Conservation (phyloP, 2,113 vertebrate species). For the Pollachius pollachius region DNA sequence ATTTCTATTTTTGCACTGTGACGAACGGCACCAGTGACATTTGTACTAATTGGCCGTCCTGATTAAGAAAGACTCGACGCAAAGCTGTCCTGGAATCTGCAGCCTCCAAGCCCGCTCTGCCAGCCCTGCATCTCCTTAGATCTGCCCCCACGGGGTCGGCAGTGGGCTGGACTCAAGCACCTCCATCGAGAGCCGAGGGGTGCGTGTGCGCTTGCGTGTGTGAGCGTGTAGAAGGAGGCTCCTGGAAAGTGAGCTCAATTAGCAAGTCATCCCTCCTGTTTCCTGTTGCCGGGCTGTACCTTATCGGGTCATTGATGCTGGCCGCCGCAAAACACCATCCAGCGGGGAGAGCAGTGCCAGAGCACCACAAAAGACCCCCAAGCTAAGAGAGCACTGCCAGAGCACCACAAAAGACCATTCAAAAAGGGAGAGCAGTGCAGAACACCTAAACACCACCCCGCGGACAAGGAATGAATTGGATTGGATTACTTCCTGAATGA, state of each 20-base stretch:
- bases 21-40: constrained; percentile 30
- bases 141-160: constrained; percentile 14
- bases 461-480: neutral
- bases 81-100: constrained; percentile 1
- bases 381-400: too few relatives aligned
- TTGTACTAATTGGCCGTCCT: constrained; percentile 41
- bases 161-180: constrained; percentile 1
- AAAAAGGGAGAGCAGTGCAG: too few relatives aligned
- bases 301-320: constrained; percentile 63
- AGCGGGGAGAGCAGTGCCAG: too few relatives aligned
- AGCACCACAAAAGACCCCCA: too few relatives aligned
- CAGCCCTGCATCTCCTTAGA: constrained; percentile 5
- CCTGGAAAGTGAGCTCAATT: constrained; percentile 34
- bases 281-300: constrained; percentile 59
- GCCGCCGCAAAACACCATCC: constrained; percentile 19
- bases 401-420: too few relatives aligned
- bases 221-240: neutral
- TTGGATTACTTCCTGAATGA: constrained; percentile 5
- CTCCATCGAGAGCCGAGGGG: constrained; percentile 1
- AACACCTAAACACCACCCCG: too few relatives aligned
- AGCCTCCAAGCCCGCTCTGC: neutral
- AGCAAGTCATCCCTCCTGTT: constrained; percentile 52
- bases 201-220: constrained; percentile 11
- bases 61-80: constrained; percentile 35
- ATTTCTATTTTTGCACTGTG: constrained; percentile 34